Evolutionary conservation across 2,888 invertebrate species (phyloP).

Genomic region (Onthophagus sagittarius): DNA sequence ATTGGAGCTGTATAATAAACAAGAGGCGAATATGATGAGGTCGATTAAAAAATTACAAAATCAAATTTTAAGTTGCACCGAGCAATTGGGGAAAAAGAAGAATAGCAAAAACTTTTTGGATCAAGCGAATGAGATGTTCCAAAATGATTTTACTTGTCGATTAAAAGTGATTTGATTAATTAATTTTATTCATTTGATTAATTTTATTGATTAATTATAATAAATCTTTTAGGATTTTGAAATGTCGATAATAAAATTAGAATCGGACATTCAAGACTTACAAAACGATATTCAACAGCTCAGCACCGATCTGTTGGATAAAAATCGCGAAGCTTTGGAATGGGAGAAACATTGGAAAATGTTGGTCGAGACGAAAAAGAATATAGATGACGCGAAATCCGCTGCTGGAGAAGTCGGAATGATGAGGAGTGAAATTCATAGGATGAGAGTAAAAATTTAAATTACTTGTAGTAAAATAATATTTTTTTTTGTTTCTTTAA

Average conservation of each 20-base stretch:
- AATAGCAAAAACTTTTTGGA: constrained; percentile 54
- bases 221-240: constrained; percentile 59
- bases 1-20: constrained; percentile 55
- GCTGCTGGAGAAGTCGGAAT: constrained; percentile 67
- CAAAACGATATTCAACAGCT: constrained; percentile 63
- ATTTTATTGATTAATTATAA: constrained; percentile 9
- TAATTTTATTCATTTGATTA: not conserved
- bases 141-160: constrained; percentile 52
- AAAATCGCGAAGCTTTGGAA: constrained; percentile 65
- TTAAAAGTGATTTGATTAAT: constrained; percentile 47
- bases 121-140: constrained; percentile 53
- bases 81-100: constrained; percentile 55
- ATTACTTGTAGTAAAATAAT: no score
- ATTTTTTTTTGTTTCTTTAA: constrained; percentile 28
- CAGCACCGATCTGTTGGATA: constrained; percentile 60
- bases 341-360: constrained; percentile 80
- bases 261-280: constrained; percentile 63
- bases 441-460: constrained; percentile 65
- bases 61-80: constrained; percentile 57
- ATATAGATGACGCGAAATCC: constrained; percentile 62
- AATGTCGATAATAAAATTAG: constrained; percentile 61
- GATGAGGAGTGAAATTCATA: constrained; percentile 78
- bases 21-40: constrained; percentile 56
- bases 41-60: constrained; percentile 60
- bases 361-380: constrained; percentile 67